A percentile compares a stretch with the other conserved stretches of the same genome.
phyloP scores from a whole-genome alignment of 2,797 vertebrate genomes.

The Ciconia nigra region DNA sequence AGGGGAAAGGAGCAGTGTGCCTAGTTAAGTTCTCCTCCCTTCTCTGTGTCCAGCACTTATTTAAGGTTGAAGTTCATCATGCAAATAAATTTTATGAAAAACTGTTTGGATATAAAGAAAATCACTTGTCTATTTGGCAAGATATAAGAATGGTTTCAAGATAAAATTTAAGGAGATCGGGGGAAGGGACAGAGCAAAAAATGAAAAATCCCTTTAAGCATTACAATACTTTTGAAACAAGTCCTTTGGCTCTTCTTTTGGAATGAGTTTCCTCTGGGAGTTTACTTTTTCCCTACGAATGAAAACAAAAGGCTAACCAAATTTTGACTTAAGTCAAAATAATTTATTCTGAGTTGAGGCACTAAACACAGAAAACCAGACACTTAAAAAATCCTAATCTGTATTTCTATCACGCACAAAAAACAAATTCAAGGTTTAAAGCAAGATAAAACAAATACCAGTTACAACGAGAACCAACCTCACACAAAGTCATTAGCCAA shows the following conservation, averaged over 20 bases:
- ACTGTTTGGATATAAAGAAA: neutral
- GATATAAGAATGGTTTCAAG: neutral
- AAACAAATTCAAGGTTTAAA: neutral
- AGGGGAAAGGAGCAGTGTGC: neutral
- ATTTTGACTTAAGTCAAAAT: neutral
- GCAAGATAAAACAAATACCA: neutral
- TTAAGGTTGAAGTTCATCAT: neutral
- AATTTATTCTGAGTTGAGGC: neutral
- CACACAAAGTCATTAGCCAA: neutral
- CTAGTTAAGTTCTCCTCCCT: neutral
- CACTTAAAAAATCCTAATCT: neutral
- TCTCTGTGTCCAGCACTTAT: neutral
- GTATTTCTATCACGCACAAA: neutral
- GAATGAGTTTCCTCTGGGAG: neutral
- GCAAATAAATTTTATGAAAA: neutral
- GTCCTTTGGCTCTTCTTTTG: neutral
- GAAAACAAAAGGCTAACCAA: neutral
- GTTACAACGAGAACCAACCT: neutral
- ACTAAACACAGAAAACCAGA: neutral
- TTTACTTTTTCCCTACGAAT: neutral
- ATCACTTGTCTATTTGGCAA: neutral
- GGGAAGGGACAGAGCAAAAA: neutral
- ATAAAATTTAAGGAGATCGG: neutral
- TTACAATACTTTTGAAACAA: neutral
- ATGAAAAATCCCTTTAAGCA: neutral